A percentile compares a stretch with the other conserved stretches of the same genome.
phyloP scores from a whole-genome alignment of 2,797 vertebrate species.

The Tachyglossus aculeatus region DNA sequence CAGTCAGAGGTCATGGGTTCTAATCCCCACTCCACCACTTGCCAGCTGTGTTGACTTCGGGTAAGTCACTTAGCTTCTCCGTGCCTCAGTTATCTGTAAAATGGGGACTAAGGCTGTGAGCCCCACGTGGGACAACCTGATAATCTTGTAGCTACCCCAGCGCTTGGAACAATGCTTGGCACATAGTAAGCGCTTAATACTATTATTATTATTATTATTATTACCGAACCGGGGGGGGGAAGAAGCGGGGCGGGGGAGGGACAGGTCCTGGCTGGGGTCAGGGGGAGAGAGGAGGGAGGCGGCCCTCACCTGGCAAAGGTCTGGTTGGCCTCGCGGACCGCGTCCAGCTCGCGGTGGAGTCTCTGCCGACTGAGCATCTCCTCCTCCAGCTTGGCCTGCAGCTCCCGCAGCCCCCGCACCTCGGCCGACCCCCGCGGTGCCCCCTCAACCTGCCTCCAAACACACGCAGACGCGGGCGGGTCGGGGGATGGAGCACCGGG shows the following conservation, averaged over 20 bases:
- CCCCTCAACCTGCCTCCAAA: not conserved
- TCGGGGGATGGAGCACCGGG: not conserved
- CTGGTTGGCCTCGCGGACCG: conserved; percentile 61
- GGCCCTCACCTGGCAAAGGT: conserved; percentile 62
- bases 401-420: conserved; percentile 25
- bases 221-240: no score
- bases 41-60: no score
- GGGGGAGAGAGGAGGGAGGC: not conserved
- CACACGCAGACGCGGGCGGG: not conserved
- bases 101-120: no score
- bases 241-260: not conserved
- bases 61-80: no score
- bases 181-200: no score
- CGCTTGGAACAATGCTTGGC: no score
- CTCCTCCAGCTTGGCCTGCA: conserved; percentile 61
- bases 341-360: conserved; percentile 59
- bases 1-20: no score
- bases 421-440: not conserved
- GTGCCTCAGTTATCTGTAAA: no score
- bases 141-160: no score
- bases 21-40: no score
- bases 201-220: no score
- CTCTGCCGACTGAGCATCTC: conserved; percentile 53
- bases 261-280: not conserved
- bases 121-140: no score